Evolutionary conservation across 2,888 invertebrate genomes (phyloP), one percentile per base, ranked within the genome.

Genomic region (Hemistola chrysoprasaria): DNA sequence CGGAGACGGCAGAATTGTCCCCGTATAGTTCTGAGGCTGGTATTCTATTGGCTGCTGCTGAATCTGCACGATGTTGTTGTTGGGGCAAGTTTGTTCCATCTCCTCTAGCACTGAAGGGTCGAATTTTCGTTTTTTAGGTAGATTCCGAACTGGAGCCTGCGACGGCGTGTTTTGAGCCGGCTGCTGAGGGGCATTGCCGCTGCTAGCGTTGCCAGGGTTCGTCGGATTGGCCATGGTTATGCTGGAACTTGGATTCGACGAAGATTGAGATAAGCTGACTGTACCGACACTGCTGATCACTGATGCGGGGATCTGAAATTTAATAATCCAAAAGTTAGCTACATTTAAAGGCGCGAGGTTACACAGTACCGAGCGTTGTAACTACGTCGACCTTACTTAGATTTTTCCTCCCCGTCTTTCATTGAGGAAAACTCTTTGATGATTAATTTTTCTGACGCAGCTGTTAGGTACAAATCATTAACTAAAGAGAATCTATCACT

Each of bases 81-180:
- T 83, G 29, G 78, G 71, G 57, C 89, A 90, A 57, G 64, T 42
- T 4, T 89, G 85, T 62, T 91, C 91, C 59, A 91, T 90, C 63
- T 94, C 94, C 76, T 95, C 95, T 40, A 95, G 83, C 64, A 95
- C 94, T 27, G 94, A 92, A 27, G 93, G 93, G 78, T 94, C 93
- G 70, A 94, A 95, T 84, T 97, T 97, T 51, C 98, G 92, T 85
- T 98, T 98, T 85, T 98, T 98, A 41, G 98, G 98, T 72, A 98
- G 92, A 77, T 95, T 96, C 50, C 94, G 90, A 51, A 93, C 92
- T 47, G 92, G 91, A 39, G 88, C 86, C 59, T 90, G 91, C 20
- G 90, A 84, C 41, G 90, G 90, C 46, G 82, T 64, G 34, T 78
- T 79, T 52, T 87, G 82, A 1, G 71, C 53, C 8, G 76, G 64